phyloP scores from a whole-genome alignment of 2,888 invertebrate genomes.

The Limnephilus auricula region DNA sequence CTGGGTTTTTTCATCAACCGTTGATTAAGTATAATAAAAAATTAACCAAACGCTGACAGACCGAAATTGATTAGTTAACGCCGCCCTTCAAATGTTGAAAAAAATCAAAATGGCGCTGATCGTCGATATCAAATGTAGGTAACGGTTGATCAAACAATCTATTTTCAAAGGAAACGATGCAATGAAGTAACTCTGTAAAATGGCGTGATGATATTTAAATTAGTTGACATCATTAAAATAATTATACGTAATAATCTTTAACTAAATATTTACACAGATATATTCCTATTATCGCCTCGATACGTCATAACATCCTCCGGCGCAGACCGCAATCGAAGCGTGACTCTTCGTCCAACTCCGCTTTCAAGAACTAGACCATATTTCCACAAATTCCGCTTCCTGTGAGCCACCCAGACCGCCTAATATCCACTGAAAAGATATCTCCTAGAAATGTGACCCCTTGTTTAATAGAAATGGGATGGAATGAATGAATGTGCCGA shows the following conservation, averaged over 20 bases:
- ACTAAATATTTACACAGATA: background rate
- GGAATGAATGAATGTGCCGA: too few relatives aligned
- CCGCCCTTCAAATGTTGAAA: too few relatives aligned
- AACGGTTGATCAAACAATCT: too few relatives aligned
- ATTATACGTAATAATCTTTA: background rate
- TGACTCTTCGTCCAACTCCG: background rate
- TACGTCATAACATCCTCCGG: background rate
- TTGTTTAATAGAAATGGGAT: too few relatives aligned
- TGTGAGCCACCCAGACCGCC: slow-evolving; percentile 6
- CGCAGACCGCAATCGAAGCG: background rate
- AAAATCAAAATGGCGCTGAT: too few relatives aligned
- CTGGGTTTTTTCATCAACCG: too few relatives aligned
- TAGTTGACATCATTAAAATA: background rate
- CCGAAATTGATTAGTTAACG: too few relatives aligned
- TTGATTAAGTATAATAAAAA: too few relatives aligned
- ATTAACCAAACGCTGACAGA: too few relatives aligned
- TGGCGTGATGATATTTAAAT: background rate
- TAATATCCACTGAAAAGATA: background rate
- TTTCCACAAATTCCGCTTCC: slow-evolving; percentile 2
- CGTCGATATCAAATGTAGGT: too few relatives aligned
- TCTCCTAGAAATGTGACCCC: background rate
- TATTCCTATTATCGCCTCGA: background rate
- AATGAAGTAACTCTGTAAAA: background rate
- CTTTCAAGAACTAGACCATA: background rate
- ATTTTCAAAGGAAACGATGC: too few relatives aligned